Conservation (phyloP, 2,888 invertebrate species). For the Sphaerophoria taeniata region DNA sequence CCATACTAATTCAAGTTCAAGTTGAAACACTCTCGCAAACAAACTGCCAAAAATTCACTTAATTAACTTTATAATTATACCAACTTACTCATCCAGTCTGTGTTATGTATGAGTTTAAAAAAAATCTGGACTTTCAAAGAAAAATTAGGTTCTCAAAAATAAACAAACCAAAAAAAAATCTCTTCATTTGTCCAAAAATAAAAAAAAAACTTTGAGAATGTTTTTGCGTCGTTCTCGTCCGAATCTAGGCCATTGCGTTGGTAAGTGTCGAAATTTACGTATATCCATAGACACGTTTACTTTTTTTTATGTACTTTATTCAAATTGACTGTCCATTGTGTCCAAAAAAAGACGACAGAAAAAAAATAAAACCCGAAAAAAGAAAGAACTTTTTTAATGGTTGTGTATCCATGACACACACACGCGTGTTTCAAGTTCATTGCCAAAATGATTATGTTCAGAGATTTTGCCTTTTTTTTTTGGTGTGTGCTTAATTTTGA, state of each 20-base stretch:
- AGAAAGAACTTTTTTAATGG: neutral
- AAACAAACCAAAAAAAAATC: slow-evolving; percentile 28
- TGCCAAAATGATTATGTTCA: slow-evolving; percentile 58
- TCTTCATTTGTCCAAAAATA: slow-evolving; percentile 24
- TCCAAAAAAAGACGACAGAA: neutral
- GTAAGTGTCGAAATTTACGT: slow-evolving; percentile 60
- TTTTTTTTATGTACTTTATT: slow-evolving; percentile 50
- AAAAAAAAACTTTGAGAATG: slow-evolving; percentile 31
- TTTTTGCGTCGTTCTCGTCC: slow-evolving; percentile 67
- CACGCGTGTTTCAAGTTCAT: slow-evolving; percentile 72
- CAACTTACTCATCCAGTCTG: neutral
- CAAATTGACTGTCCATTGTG: slow-evolving; percentile 37
- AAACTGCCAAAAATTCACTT: slow-evolving; percentile 1
- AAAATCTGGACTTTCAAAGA: neutral
- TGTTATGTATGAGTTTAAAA: neutral
- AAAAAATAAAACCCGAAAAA: neutral
- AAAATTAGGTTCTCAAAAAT: neutral
- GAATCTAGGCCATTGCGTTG: slow-evolving; percentile 76
- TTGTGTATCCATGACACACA: slow-evolving; percentile 45
- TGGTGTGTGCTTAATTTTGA: neutral
- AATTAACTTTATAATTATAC: slow-evolving; percentile 15
- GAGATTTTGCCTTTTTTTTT: slow-evolving; percentile 15
- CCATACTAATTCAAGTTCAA: neutral
- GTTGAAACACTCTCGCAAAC: neutral
- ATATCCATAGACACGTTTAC: neutral